Percentiles rank a stretch among this genome's conserved stretches.
These are phyloP conservation scores for Hylomyscus alleni DNA, from an alignment of 2,797 vertebrate genomes.

Conservation along the genomic window DNA sequence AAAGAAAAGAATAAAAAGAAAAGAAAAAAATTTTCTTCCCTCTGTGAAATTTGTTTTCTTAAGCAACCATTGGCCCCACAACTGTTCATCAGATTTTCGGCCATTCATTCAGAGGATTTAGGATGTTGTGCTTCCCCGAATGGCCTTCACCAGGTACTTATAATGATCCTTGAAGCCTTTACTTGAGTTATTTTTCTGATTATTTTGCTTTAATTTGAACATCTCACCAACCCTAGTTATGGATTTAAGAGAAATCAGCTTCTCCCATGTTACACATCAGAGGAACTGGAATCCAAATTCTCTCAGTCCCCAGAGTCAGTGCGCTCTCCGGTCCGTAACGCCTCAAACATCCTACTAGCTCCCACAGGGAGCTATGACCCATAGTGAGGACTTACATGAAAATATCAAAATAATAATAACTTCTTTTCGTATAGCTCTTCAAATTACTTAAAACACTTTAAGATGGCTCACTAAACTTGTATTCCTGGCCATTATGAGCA, in stretches of 20 bases:
- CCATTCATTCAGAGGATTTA: not conserved
- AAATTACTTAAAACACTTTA: not conserved
- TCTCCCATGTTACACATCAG: not conserved
- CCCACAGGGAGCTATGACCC: not conserved
- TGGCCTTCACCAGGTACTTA: not conserved
- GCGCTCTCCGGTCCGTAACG: not conserved
- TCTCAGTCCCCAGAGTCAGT: not conserved
- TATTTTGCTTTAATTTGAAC: constrained; percentile 12
- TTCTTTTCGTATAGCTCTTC: not conserved
- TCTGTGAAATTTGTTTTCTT: not conserved
- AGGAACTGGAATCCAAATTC: not conserved
- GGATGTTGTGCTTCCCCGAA: not conserved
- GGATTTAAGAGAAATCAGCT: not conserved
- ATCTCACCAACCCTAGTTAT: not conserved
- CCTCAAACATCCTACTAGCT: not conserved
- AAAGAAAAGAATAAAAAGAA: not conserved
- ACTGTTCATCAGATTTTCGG: not conserved
- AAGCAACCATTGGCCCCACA: not conserved
- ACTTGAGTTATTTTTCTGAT: not conserved
- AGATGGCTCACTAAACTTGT: not conserved
- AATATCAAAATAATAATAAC: not conserved
- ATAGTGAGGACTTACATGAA: not conserved
- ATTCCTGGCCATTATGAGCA: not conserved
- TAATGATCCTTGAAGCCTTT: not conserved
- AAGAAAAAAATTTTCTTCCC: not conserved